phyloP scores from a whole-genome alignment of 2,888 invertebrate species.

The Andrena minutula region DNA sequence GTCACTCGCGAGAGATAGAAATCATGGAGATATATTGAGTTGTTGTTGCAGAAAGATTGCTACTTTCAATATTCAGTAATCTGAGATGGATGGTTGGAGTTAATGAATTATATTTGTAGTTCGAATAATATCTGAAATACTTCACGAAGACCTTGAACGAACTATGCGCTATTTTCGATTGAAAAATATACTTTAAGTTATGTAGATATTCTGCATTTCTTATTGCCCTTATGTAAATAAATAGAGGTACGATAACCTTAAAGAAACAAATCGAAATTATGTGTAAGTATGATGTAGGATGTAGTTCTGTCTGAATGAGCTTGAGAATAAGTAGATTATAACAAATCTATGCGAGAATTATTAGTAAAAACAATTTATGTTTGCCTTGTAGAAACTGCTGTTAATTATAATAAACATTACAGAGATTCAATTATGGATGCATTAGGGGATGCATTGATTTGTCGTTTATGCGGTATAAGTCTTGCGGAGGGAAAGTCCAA shows the following conservation, averaged over 20 bases:
- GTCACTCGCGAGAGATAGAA: constrained; percentile 9
- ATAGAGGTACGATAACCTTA: constrained; percentile 26
- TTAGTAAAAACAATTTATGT: constrained; percentile 4
- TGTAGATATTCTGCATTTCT: constrained; percentile 1
- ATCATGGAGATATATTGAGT: constrained; percentile 11
- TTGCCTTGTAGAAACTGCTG: neutral
- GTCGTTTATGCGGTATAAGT: constrained; percentile 68
- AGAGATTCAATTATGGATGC: constrained; percentile 58
- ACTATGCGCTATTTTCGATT: neutral
- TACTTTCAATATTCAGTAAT: neutral
- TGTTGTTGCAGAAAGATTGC: neutral
- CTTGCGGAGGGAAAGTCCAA: constrained; percentile 41
- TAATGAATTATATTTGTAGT: constrained; percentile 1
- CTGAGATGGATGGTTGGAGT: constrained; percentile 7
- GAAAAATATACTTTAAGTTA: constrained; percentile 1
- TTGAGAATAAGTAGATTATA: neutral
- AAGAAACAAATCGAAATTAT: constrained; percentile 39
- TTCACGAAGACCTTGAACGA: neutral
- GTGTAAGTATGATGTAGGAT: constrained; percentile 45
- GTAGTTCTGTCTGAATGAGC: neutral
- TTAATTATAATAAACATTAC: constrained; percentile 35
- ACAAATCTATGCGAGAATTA: neutral
- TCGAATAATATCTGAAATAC: constrained; percentile 7
- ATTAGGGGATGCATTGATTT: constrained; percentile 39
- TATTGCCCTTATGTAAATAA: neutral